These are phyloP conservation scores for Syrista parreyssii DNA, from an alignment of 2,888 invertebrate genomes.

Conservation along the genomic window DNA sequence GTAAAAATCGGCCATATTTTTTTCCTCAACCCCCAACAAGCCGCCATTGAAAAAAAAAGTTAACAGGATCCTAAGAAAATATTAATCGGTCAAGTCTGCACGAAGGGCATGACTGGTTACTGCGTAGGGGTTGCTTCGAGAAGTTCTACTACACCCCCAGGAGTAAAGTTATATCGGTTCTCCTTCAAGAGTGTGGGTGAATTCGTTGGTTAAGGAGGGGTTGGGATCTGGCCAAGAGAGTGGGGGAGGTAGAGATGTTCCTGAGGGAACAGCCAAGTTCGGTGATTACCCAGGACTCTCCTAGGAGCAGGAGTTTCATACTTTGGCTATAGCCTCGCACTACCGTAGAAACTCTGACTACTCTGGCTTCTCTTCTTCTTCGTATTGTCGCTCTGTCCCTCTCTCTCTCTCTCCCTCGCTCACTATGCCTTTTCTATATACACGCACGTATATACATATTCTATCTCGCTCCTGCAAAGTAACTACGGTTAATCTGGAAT, in stretches of 20 bases:
- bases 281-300: slow-evolving; percentile 66
- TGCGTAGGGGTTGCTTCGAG: slow-evolving; percentile 36
- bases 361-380: neutral
- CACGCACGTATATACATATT: neutral
- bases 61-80: neutral
- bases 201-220: slow-evolving; percentile 24
- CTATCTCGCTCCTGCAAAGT: slow-evolving; percentile 54
- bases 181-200: slow-evolving; percentile 12
- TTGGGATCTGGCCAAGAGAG: slow-evolving; percentile 19
- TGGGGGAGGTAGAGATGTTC: slow-evolving; percentile 49
- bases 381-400: neutral
- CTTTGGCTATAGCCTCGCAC: slow-evolving; percentile 51
- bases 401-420: neutral
- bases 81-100: neutral
- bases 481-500: slow-evolving; percentile 61
- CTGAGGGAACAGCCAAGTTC: slow-evolving; percentile 64
- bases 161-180: slow-evolving; percentile 65
- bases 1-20: neutral
- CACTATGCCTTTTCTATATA: neutral
- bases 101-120: neutral
- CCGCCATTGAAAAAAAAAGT: neutral
- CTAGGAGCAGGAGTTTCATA: slow-evolving; percentile 64
- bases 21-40: slow-evolving; percentile 19
- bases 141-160: slow-evolving; percentile 58
- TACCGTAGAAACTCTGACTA: neutral